Conservation (phyloP, 2,113 vertebrate species). For the Rhagologus leucostigma region DNA sequence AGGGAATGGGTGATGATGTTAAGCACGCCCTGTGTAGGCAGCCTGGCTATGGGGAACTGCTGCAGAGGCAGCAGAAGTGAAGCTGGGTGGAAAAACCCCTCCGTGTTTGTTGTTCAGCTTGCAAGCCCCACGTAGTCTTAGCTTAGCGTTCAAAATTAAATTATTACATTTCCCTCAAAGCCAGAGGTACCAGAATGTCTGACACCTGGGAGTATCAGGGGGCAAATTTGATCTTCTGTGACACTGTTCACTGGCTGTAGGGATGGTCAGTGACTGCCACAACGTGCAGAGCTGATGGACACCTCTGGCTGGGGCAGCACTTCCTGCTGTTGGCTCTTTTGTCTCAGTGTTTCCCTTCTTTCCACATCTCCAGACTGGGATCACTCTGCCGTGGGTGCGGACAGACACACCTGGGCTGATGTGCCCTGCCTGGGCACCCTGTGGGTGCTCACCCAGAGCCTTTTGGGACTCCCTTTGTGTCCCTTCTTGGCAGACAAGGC, state of each 20-base stretch:
- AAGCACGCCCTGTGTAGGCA: neutral
- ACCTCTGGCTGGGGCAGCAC: neutral
- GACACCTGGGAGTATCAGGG: neutral
- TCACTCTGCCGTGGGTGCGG: neutral
- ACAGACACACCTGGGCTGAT: neutral
- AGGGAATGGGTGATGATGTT: neutral
- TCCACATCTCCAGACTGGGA: neutral
- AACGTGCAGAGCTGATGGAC: neutral
- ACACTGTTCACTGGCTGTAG: neutral
- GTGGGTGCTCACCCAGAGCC: neutral
- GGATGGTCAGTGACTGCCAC: neutral
- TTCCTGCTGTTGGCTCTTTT: neutral
- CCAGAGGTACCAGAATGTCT: neutral
- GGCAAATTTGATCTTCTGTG: neutral
- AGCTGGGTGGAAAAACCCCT: constrained; percentile 46
- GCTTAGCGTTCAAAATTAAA: neutral
- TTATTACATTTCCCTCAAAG: neutral
- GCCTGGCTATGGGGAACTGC: constrained; percentile 36
- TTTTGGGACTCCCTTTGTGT: neutral
- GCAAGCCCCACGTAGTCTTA: neutral
- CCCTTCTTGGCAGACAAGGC: neutral
- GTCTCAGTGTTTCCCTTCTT: neutral
- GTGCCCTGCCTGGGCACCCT: neutral
- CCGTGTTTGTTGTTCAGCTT: neutral
- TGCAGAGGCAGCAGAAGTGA: constrained; percentile 52